Percentiles rank a stretch among this genome's conserved stretches.
These are phyloP conservation scores for Leucosticte australis DNA, from an alignment of 2,113 vertebrate genomes.

Conservation along the genomic window DNA sequence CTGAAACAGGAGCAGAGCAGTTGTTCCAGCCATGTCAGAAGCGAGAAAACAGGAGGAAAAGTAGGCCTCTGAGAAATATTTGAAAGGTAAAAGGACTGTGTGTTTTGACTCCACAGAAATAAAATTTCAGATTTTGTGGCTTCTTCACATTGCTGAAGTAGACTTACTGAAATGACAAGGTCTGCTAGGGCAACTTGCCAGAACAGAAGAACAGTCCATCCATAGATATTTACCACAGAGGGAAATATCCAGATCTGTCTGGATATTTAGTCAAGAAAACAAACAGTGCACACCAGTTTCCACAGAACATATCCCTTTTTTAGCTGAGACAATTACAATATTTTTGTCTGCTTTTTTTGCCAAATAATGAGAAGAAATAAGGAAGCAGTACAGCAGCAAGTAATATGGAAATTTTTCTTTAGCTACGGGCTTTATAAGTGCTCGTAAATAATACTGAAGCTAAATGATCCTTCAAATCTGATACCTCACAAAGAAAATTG, in stretches of 20 bases:
- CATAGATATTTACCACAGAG: not conserved
- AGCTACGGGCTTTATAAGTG: conserved; percentile 6
- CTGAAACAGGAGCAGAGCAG: not conserved
- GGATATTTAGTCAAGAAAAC: not conserved
- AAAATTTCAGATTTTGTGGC: not conserved
- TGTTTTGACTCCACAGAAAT: not conserved
- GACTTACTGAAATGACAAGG: not conserved
- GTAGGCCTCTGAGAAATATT: not conserved
- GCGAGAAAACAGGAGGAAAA: not conserved
- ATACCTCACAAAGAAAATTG: conserved; percentile 55
- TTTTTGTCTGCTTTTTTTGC: not conserved
- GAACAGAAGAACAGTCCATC: not conserved
- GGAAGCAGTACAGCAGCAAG: not conserved
- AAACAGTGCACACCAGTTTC: not conserved
- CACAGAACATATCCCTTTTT: not conserved
- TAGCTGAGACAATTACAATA: not conserved
- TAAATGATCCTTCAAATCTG: conserved; percentile 52
- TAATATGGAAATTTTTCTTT: conserved; percentile 52
- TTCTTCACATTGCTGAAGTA: not conserved
- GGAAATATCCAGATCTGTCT: not conserved
- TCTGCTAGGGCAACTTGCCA: not conserved
- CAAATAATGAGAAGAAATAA: not conserved
- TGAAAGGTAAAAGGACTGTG: not conserved
- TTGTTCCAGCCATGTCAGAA: not conserved
- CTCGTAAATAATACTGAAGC: conserved; percentile 23